Evolutionary conservation across 2,888 invertebrate genomes (phyloP).

Genomic region (Mythimna lalbum): DNA sequence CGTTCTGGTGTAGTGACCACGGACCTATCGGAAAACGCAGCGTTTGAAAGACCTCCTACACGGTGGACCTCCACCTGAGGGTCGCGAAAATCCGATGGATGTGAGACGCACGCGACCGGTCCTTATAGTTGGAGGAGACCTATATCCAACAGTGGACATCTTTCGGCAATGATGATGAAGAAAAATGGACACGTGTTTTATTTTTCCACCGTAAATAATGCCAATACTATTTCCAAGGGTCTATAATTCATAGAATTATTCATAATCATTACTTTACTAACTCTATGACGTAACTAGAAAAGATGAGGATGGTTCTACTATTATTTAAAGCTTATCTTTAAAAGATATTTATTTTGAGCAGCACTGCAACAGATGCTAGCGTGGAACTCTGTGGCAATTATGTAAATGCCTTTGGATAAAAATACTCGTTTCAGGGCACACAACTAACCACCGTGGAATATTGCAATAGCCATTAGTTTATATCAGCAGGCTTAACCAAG

Average conservation of each 20-base stretch:
- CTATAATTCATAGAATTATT: too few species aligned
- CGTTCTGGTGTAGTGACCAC: too few species aligned
- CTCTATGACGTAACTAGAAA: neutral
- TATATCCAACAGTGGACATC: too few species aligned
- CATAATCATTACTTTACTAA: neutral
- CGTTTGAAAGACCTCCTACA: too few species aligned
- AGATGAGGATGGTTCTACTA: neutral
- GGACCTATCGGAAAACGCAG: too few species aligned
- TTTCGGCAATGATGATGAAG: too few species aligned
- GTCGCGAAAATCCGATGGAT: too few species aligned
- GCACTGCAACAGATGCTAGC: conserved; percentile 24
- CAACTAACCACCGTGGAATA: neutral
- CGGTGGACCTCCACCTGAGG: too few species aligned
- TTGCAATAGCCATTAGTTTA: neutral
- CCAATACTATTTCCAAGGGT: neutral
- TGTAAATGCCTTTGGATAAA: conserved; percentile 36
- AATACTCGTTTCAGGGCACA: neutral
- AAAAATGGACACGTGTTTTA: neutral
- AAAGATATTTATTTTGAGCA: conserved; percentile 5
- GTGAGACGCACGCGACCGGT: too few species aligned
- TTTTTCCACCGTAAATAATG: neutral
- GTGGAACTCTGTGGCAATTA: conserved; percentile 25
- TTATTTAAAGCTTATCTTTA: conserved; percentile 10
- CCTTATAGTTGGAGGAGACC: too few species aligned
- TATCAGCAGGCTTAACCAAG: neutral